These are phyloP conservation scores for Euphonia xanthogaster DNA, from an alignment of 2,797 vertebrate genomes.

Conservation along the genomic window DNA sequence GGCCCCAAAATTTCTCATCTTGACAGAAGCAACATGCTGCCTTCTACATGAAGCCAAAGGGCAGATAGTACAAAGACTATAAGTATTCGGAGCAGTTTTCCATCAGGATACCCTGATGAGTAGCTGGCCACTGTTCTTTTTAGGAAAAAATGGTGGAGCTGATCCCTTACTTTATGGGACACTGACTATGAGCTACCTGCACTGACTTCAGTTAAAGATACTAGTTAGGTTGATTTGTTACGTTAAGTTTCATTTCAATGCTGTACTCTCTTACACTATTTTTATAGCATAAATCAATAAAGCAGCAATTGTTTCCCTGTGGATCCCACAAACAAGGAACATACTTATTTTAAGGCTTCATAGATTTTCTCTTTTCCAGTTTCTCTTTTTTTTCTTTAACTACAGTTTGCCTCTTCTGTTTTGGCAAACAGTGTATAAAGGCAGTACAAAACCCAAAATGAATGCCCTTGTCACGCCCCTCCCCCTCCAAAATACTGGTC, in stretches of 20 bases:
- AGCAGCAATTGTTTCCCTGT: background rate
- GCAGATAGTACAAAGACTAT: background rate
- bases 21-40: background rate
- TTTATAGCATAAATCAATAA: background rate
- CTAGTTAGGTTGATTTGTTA: background rate
- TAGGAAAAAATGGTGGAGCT: background rate
- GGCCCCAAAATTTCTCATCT: background rate
- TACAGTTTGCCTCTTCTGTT: background rate
- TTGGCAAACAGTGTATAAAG: background rate
- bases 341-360: background rate
- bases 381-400: background rate
- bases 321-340: background rate
- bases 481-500: background rate
- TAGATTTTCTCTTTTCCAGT: background rate
- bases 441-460: background rate
- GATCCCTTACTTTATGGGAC: background rate
- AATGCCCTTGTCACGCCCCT: rapidly evolving
- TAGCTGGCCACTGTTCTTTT: background rate
- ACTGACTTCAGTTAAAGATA: background rate
- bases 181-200: background rate
- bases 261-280: background rate
- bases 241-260: background rate
- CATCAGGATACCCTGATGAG: background rate
- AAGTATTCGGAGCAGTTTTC: background rate
- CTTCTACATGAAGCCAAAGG: background rate